These are phyloP conservation scores for Varecia variegata DNA, from an alignment of 2,797 vertebrate genomes.

Conservation along the genomic window DNA sequence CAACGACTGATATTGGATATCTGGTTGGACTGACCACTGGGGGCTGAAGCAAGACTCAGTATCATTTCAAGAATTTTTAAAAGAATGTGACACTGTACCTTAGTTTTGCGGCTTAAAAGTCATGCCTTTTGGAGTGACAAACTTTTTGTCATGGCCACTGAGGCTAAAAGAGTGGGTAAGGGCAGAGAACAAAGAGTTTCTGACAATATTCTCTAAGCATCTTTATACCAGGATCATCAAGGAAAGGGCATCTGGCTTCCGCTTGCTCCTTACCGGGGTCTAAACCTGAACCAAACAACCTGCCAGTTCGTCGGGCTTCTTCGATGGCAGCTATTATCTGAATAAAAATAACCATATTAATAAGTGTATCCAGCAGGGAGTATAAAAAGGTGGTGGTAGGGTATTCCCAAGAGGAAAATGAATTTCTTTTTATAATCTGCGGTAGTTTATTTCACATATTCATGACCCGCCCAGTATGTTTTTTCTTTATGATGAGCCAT, in stretches of 20 bases:
- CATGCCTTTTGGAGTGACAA: not conserved
- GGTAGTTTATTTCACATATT: slow-evolving; percentile 87
- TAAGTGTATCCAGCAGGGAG: slow-evolving; percentile 27
- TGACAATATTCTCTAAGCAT: not conserved
- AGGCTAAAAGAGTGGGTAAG: not conserved
- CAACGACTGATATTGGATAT: not conserved
- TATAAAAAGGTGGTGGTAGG: slow-evolving; percentile 80
- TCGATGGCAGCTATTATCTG: slow-evolving; percentile 75
- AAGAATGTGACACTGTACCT: not conserved
- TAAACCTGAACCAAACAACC: not conserved
- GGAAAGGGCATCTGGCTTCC: not conserved
- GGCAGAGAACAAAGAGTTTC: slow-evolving; percentile 41
- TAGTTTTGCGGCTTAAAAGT: not conserved
- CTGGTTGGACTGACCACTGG: not conserved
- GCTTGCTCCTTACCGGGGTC: slow-evolving; percentile 40
- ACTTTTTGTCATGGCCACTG: not conserved
- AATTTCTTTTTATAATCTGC: slow-evolving; percentile 86
- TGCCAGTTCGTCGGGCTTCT: slow-evolving; percentile 61
- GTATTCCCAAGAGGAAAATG: slow-evolving; percentile 84
- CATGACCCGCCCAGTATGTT: slow-evolving; percentile 83
- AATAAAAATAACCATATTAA: slow-evolving; percentile 81
- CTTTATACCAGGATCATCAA: not conserved
- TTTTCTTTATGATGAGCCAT: slow-evolving; percentile 85
- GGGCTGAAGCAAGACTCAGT: not conserved
- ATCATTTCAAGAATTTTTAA: not conserved